Percentiles rank a stretch among this genome's conserved stretches.
phyloP scores from a whole-genome alignment of 2,113 vertebrate species.

The Nothocercus nigrocapillus region DNA sequence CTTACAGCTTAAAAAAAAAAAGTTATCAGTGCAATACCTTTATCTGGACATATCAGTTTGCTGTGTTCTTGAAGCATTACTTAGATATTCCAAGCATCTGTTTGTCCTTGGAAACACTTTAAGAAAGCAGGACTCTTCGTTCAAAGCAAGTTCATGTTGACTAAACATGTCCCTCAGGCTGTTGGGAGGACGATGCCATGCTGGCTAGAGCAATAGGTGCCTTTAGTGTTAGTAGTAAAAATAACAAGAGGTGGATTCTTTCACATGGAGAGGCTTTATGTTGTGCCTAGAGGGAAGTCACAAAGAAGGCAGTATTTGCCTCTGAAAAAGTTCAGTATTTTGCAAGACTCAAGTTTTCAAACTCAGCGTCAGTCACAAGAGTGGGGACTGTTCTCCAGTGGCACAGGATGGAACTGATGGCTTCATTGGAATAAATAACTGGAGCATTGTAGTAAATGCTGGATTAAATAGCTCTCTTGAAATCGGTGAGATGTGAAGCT shows the following conservation, averaged over 20 bases:
- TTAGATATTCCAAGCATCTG: not conserved
- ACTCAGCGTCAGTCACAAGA: not conserved
- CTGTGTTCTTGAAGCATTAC: not conserved
- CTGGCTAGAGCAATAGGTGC: not conserved
- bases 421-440: not conserved
- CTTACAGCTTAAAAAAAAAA: not conserved
- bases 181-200: not conserved
- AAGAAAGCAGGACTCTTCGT: not conserved
- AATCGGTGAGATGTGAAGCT: not conserved
- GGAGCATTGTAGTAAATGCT: not conserved
- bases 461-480: not conserved
- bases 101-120: not conserved
- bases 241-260: not conserved
- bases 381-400: not conserved
- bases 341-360: not conserved
- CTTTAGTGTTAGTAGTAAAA: not conserved
- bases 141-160: not conserved
- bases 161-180: not conserved
- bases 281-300: not conserved
- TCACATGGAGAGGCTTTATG: not conserved
- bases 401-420: not conserved
- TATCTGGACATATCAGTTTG: not conserved
- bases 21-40: not conserved
- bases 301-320: fast-evolving
- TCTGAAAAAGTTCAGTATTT: not conserved